These are phyloP conservation scores for Xyliphius kryptos DNA, from an alignment of 2,113 vertebrate species.

Conservation along the genomic window DNA sequence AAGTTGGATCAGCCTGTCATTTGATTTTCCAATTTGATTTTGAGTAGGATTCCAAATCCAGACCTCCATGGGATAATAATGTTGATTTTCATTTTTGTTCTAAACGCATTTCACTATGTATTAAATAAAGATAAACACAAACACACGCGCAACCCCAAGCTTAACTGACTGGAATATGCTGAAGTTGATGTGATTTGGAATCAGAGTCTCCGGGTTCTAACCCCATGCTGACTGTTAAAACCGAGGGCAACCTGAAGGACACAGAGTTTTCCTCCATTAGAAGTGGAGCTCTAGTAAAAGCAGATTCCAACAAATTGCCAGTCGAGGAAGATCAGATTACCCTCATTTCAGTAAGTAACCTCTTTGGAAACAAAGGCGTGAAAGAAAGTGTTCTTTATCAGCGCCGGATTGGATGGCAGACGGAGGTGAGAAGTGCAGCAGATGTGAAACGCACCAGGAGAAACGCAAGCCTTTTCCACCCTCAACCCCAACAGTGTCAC, in stretches of 20 bases:
- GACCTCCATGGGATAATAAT: no score
- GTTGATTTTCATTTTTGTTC: no score
- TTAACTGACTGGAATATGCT: no score
- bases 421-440: conserved; percentile 3
- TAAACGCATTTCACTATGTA: no score
- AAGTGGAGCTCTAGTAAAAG: conserved; percentile 13
- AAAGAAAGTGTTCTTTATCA: conserved; percentile 34
- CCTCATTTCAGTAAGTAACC: conserved; percentile 15
- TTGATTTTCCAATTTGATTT: no score
- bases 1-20: no score
- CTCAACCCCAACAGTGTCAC: conserved; percentile 16
- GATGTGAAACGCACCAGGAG: conserved; percentile 15
- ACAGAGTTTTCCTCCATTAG: conserved; percentile 17
- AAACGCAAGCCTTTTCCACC: conserved; percentile 20
- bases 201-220: no score
- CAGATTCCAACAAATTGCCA: conserved; percentile 12
- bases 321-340: conserved; percentile 1
- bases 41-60: no score
- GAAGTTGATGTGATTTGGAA: no score
- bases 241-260: not conserved
- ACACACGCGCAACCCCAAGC: no score
- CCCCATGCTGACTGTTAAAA: no score
- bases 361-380: conserved; percentile 22
- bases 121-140: no score
- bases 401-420: conserved; percentile 24